These are phyloP conservation scores for Tolmerus cingulatus DNA, from an alignment of 2,888 invertebrate species.

Conservation along the genomic window DNA sequence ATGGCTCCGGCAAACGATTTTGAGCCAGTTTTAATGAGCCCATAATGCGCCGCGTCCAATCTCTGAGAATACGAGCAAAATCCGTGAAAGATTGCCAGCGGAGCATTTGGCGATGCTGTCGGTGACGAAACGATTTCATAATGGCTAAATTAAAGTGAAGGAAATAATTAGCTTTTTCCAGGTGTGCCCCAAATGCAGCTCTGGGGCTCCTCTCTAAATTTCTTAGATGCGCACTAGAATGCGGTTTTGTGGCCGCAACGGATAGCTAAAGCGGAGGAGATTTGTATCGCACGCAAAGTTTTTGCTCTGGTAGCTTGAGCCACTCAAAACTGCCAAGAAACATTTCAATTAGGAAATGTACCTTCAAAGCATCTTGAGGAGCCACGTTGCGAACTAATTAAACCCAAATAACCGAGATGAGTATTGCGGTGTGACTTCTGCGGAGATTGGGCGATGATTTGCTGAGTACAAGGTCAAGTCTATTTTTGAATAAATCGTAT, in stretches of 20 bases:
- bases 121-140: conserved; percentile 26
- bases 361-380: not conserved
- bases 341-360: not conserved
- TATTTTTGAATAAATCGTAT: not conserved
- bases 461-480: not conserved
- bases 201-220: conserved; percentile 12
- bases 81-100: not conserved
- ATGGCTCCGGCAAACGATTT: not conserved
- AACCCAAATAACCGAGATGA: not conserved
- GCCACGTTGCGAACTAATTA: not conserved
- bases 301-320: not conserved
- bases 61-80: not conserved
- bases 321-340: not conserved
- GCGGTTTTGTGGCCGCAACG: not conserved
- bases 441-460: not conserved
- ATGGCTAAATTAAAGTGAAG: conserved; percentile 29
- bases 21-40: conserved; percentile 30
- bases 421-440: not conserved
- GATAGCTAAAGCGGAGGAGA: not conserved
- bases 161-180: conserved; percentile 27
- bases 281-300: not conserved
- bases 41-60: conserved; percentile 2
- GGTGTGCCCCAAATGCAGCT: not conserved
- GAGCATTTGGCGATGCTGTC: not conserved
- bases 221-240: conserved; percentile 11